phyloP scores from a whole-genome alignment of 2,113 vertebrate genomes.

The Recurvirostra avosetta region DNA sequence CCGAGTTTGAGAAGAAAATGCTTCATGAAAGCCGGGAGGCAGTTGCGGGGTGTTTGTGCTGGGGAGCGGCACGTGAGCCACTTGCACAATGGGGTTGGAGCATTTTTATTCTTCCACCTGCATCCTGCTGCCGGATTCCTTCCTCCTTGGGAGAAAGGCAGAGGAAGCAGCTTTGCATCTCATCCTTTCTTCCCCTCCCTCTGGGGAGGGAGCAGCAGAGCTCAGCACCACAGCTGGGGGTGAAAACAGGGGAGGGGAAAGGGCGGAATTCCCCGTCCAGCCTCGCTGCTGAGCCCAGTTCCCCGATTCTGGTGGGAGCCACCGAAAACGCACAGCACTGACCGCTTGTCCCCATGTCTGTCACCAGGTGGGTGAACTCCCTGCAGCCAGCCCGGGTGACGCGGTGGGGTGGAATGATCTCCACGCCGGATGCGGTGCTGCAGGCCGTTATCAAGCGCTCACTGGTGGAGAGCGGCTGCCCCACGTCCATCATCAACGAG shows the following conservation, averaged over 20 bases:
- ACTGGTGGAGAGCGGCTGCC: conserved; percentile 95
- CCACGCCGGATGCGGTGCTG: conserved; percentile 93
- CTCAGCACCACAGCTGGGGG: background rate
- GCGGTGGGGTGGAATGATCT: conserved; percentile 98
- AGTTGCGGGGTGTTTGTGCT: background rate
- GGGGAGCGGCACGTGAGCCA: background rate
- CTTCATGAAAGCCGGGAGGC: no score
- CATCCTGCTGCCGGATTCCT: background rate
- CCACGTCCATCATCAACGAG: conserved; percentile 92
- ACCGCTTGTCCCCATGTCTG: background rate
- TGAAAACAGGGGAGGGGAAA: background rate
- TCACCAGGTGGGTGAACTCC: conserved; percentile 93
- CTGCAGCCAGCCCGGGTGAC: conserved; percentile 96
- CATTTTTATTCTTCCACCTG: background rate
- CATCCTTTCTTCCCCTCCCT: background rate
- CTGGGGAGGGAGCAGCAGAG: background rate
- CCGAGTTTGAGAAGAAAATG: fast-evolving
- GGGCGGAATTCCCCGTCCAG: fast-evolving
- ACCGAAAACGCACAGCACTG: fast-evolving
- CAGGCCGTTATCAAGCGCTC: conserved; percentile 98
- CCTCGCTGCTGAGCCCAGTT: background rate
- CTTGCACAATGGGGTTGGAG: background rate
- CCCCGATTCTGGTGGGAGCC: fast-evolving
- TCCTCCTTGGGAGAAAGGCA: background rate
- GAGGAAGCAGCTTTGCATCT: background rate